phyloP scores from a whole-genome alignment of 2,797 vertebrate species.

The Rhynchonycteris naso region DNA sequence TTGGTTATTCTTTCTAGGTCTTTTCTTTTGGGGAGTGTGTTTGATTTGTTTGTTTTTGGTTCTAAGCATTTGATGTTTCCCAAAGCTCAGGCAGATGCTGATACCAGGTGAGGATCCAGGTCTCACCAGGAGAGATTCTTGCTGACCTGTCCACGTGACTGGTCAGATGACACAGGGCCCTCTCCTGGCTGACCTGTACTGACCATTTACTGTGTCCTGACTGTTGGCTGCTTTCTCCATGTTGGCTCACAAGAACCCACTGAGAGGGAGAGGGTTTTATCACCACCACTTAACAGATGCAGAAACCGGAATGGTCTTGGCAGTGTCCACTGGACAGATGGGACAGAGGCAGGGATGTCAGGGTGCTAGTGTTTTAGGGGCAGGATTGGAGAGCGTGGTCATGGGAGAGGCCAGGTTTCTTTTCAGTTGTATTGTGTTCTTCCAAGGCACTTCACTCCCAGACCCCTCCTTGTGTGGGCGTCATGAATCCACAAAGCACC shows the following conservation, averaged over 20 bases:
- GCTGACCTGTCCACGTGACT: neutral
- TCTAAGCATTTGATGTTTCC: slow-evolving; percentile 10
- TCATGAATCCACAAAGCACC: neutral
- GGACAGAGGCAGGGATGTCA: neutral
- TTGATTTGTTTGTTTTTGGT: slow-evolving; percentile 19
- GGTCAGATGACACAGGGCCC: neutral
- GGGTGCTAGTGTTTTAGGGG: neutral
- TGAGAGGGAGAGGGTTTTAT: neutral
- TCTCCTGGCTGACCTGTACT: neutral
- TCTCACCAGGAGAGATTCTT: neutral
- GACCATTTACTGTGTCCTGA: neutral
- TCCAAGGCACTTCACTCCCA: neutral
- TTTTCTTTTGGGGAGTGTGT: neutral
- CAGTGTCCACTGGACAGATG: neutral
- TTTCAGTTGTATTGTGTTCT: neutral
- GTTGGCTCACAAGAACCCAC: neutral
- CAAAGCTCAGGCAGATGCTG: neutral
- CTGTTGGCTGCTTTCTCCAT: neutral
- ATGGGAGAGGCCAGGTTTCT: neutral
- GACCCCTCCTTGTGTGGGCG: neutral
- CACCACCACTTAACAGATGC: neutral
- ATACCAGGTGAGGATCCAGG: neutral
- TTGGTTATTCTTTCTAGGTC: neutral
- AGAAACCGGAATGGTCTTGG: neutral
- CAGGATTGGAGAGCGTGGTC: neutral